These are phyloP conservation scores for Anagrus nilaparvatae DNA, from an alignment of 1,140 invertebrate species.

Conservation along the genomic window DNA sequence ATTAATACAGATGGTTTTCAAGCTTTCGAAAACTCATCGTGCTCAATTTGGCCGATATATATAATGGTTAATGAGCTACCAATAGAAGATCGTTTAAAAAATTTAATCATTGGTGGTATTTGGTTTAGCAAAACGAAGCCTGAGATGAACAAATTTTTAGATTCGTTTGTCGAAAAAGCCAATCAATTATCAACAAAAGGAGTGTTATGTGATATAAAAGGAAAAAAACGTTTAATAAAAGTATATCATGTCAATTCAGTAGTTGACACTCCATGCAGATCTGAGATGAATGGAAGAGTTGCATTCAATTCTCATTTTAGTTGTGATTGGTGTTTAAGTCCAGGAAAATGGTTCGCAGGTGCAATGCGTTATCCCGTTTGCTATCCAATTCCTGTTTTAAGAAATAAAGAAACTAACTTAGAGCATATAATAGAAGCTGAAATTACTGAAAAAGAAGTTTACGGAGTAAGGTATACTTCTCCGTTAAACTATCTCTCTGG, in stretches of 20 bases:
- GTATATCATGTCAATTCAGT: not conserved
- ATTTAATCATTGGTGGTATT: slow-evolving; percentile 1
- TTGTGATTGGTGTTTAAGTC: slow-evolving; percentile 8
- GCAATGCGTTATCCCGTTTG: slow-evolving; percentile 4
- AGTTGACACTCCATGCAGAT: slow-evolving; percentile 1
- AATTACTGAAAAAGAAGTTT: too few species aligned
- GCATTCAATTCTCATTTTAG: slow-evolving; percentile 11
- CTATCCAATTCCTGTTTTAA: too few species aligned
- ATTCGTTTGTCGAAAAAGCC: slow-evolving; percentile 1
- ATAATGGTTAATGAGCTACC: slow-evolving; percentile 11
- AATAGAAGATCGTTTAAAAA: slow-evolving; percentile 1
- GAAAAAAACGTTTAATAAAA: slow-evolving; percentile 2
- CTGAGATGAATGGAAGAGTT: slow-evolving; percentile 5
- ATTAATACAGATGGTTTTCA: slow-evolving; percentile 2
- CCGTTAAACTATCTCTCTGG: slow-evolving; percentile 6
- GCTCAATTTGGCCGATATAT: slow-evolving; percentile 10
- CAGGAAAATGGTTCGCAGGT: slow-evolving; percentile 5
- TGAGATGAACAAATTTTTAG: slow-evolving; percentile 7
- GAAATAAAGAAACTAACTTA: too few species aligned
- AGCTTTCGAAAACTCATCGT: slow-evolving; percentile 3
- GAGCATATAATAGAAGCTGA: too few species aligned
- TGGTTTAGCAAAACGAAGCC: slow-evolving; percentile 8
- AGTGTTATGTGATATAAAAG: slow-evolving; percentile 1
- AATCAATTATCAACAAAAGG: slow-evolving; percentile 1
- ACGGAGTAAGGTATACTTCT: not conserved